Evolutionary conservation across 2,888 invertebrate species (phyloP), one percentile per base, ranked within the genome.

Genomic region (Saturnia japonica): DNA sequence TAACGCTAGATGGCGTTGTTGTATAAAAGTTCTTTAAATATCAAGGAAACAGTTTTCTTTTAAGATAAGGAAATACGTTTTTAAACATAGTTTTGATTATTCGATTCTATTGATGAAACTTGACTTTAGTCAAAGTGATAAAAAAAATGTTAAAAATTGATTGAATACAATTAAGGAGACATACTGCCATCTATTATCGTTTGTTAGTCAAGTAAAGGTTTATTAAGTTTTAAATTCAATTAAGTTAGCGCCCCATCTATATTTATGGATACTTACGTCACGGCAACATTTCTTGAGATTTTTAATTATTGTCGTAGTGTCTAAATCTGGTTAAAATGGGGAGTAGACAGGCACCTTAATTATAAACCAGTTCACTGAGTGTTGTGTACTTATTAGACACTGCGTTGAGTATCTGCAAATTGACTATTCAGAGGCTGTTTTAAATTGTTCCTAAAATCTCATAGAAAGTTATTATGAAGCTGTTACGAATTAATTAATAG

Each of bases 291-390:
- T 80, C 74, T 72, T 74, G 72, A 75, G 73, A 72, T 57, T 70
- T 70, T 73, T 73, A 74, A 75, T 76, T 79, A 79, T 77, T 74
- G 68, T 47, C 74, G 70, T 75, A 74, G 71, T 71, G 74, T 78
- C 69, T 72, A 67, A 76, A 78, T 78, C 85, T 85, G 85, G 86
- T 87, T 86, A 83, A 83, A 85, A 85, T 84, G 83, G 82, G 57
- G 82, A 85, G 80, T 82, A 80, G 82, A 64, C 25, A 57, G 57
- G 57, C 25, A 57, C 57, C 7, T 40, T 64, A 40, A 64, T 40
- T 19, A 40, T 40, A 40, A 64, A 64, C 40, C 34, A 40, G 34
- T 40, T 64, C 64, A 64, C 64, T 40, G 64, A 64, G 64, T 64
- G 64, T 64, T 64, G 40, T 64, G n/a, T 64, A 22, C 34, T 19